Base-by-base conservation (phyloP, 2,113 vertebrate genomes). In the Mobula birostris region DNA sequence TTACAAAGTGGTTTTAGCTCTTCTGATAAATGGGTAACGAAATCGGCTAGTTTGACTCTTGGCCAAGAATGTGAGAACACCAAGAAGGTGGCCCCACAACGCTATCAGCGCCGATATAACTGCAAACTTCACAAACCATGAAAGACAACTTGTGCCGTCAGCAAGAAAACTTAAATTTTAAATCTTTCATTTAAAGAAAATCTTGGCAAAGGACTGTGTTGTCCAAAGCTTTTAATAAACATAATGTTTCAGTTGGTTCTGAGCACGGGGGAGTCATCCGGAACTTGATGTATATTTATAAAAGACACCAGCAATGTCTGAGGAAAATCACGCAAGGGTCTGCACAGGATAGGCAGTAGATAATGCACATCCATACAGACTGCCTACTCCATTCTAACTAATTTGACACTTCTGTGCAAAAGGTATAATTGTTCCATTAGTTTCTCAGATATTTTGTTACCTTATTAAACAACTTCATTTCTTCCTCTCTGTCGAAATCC, bases 391-490 rank as follows among this genome's bases (percentile, higher is more conserved):
- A 88, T n/a, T 63, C 56, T 11, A 21, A 8, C 29, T 77, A 94
- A 66, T 24, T 36, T 11, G 21, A 8, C n/a, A 79, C 12, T 79
- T 2, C 8, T 32, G n/a, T 79, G 36, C 12, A 79, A 19, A 56
- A 3, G 29, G 27, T 61, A 58, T 85, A 61, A 27, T 17, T 58
- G 9, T 8, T 61, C 9, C 56, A 87, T 87, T 87, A 24, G 56
- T 29, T 61, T 87, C 83, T 61, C 7, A 58, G 24, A 29, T 48
- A 21, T 56, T 29, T 79, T 76, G 48, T 68, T 94, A 97, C 97
- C 96, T 96, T 94, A 61, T 96, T 95, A 94, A 97, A 98, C 32
- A 79, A 74, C 1, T 40, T 72, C 83, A 97, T 95, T 12, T 96
- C 94, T 0, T 74, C 21, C 11, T 95, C 95, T 5, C 96, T 95